Percentiles rank a stretch among this genome's conserved stretches.
Evolutionary conservation across 2,888 invertebrate species (phyloP).

Genomic region (Oscheius sp.): DNA sequence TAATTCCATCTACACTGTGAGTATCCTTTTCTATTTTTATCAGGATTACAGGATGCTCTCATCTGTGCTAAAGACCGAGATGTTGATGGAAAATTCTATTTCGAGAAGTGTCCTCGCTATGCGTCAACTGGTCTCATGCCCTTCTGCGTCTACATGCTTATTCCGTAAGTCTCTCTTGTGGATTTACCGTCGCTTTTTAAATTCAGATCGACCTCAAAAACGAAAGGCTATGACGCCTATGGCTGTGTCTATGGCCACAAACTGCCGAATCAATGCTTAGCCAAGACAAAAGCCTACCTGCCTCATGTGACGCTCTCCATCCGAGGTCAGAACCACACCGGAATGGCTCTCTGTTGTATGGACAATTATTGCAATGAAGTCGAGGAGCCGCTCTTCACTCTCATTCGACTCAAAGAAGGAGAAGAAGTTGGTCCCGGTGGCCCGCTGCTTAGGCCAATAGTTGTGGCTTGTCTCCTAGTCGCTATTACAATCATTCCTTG

Average conservation of each 20-base stretch:
- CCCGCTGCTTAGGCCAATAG: neutral
- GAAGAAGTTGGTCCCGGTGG: neutral
- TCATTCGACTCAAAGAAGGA: neutral
- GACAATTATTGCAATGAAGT: constrained; percentile 15
- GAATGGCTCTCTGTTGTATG: neutral
- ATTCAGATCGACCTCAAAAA: neutral
- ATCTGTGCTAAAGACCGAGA: constrained; percentile 2
- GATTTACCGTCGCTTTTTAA: neutral
- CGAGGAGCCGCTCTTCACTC: constrained; percentile 2
- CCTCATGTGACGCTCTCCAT: neutral
- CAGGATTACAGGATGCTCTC: constrained; percentile 5
- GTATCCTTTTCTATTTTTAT: neutral
- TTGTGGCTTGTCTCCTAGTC: too few species aligned
- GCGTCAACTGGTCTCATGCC: neutral
- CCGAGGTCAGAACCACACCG: neutral
- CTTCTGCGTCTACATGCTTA: constrained; percentile 10
- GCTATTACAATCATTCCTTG: neutral
- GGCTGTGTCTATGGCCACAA: neutral
- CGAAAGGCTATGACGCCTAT: neutral
- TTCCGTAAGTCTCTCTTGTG: neutral
- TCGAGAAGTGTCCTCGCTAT: constrained; percentile 13
- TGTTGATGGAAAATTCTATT: neutral
- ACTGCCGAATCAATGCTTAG: constrained; percentile 2
- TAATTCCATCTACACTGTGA: neutral
- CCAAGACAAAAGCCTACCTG: neutral